Evolutionary conservation across 2,797 vertebrate genomes (phyloP).

Genomic region (Ctenochaetus hawaiiensis): DNA sequence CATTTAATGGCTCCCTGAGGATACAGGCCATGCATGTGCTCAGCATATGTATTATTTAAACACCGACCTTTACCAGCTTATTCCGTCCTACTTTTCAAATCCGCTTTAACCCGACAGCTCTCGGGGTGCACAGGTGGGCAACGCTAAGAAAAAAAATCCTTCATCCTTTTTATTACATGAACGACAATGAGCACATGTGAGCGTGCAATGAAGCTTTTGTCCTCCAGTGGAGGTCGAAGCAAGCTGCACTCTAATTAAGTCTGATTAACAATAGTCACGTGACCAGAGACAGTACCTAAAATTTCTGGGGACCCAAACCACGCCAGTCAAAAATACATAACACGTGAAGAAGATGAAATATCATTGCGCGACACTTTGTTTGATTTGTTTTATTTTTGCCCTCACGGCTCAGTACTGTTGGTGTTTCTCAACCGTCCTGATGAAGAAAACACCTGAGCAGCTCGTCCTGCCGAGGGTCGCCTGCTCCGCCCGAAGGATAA

Average conservation of each 20-base stretch:
- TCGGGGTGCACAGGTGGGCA: not conserved
- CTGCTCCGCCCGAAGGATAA: slow-evolving; percentile 69
- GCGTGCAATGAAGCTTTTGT: not conserved
- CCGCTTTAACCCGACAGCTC: not conserved
- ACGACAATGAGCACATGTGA: not conserved
- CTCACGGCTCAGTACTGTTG: slow-evolving; percentile 8
- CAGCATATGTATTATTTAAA: slow-evolving; percentile 50
- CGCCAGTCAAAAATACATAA: not conserved
- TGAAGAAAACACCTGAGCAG: slow-evolving; percentile 22
- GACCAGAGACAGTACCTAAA: slow-evolving; percentile 9
- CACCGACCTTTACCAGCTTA: slow-evolving; percentile 43
- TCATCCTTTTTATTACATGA: not conserved
- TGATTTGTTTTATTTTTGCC: slow-evolving; percentile 30
- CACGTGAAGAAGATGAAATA: slow-evolving; percentile 49
- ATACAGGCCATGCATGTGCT: slow-evolving; percentile 9
- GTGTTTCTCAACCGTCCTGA: slow-evolving; percentile 9
- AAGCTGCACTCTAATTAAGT: slow-evolving; percentile 58
- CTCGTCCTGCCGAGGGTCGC: slow-evolving; percentile 68
- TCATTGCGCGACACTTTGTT: not conserved
- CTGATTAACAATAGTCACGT: slow-evolving; percentile 68
- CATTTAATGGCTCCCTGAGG: slow-evolving; percentile 48
- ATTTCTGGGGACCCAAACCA: not conserved
- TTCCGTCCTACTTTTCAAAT: slow-evolving; percentile 14
- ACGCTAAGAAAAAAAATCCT: not conserved
- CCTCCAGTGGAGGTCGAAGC: not conserved